phyloP scores from a whole-genome alignment of 2,797 vertebrate genomes.

The Ceryle rudis region DNA sequence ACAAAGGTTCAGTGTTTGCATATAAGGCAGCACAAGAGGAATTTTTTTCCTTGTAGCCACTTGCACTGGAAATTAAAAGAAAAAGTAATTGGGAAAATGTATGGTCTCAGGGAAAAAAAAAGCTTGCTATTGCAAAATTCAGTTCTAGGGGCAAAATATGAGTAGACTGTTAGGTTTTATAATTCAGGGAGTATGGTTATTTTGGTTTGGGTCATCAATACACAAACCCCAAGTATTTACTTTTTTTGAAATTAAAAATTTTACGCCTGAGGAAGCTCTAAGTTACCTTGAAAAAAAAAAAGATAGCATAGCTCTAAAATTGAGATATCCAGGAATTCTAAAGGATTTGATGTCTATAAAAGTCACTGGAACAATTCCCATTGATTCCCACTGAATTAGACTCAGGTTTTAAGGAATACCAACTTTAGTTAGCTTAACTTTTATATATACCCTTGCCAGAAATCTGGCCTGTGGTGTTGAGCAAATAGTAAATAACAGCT shows the following conservation, averaged over 20 bases:
- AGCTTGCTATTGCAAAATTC: background rate
- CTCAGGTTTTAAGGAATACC: background rate
- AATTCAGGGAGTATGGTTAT: background rate
- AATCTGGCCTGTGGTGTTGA: background rate
- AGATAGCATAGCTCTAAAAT: background rate
- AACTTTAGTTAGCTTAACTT: background rate
- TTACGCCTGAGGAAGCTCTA: background rate
- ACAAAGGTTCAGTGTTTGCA: conserved; percentile 3
- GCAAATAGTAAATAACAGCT: background rate
- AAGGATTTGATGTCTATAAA: background rate
- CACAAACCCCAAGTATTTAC: background rate
- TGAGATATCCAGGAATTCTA: background rate
- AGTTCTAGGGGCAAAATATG: background rate
- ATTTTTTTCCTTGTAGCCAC: background rate
- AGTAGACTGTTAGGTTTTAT: background rate
- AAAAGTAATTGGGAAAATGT: background rate
- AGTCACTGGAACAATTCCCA: background rate
- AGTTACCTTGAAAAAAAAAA: background rate
- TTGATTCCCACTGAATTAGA: background rate
- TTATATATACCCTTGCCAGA: background rate
- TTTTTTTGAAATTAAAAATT: background rate
- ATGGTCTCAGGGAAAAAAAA: background rate
- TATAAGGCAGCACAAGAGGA: background rate
- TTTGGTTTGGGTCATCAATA: background rate
- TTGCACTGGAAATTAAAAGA: background rate